Evolutionary conservation across 2,113 vertebrate genomes (phyloP), one percentile per base, ranked within the genome.

Genomic region (Siphamia tubifer): DNA sequence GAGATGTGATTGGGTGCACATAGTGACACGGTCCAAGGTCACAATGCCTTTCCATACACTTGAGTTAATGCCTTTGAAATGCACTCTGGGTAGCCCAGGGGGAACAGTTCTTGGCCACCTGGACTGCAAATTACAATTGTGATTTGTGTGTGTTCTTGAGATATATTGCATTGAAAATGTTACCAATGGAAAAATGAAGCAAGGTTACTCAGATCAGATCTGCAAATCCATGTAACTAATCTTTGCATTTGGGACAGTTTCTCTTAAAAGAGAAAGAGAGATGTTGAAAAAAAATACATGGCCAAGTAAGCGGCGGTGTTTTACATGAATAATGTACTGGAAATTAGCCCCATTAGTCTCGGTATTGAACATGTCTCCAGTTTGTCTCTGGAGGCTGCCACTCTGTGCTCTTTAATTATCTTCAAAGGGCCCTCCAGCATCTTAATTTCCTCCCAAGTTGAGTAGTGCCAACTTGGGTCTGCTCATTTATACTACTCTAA

Each of bases 351-450:
- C 84, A 91, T 91, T 91, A 90, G 90, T 90, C 87, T 88, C 76
- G 82, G 84, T 90, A 90, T 90, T 89, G 89, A 91, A 89, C 83
- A 86, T 86, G 85, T 86, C 87, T 84, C 73, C 68, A 64, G 82
- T 74, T 67, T 53, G 69, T 90, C 89, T 89, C 89, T 87, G 55
- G 89, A 87, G 90, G 87, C 87, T 58, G 72, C 77, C 25, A 81
- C 90, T 88, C 88, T 83, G 85, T 91, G 88, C 91, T 89, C 90
- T 90, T 91, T 88, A 92, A 92, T 89, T 89, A 92, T 90, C 89
- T 90, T 89, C 90, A 90, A 89, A 91, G 84, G 79, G 82, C 87
- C 88, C 87, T 86, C 78, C 82, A 88, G 89, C 88, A 85, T 89
- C 88, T 90, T 91, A 83, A 90, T 88, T 87, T 84, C 60, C 53